Base-by-base conservation (phyloP, 1,140 invertebrate genomes). In the Sycophaga agraensis region DNA sequence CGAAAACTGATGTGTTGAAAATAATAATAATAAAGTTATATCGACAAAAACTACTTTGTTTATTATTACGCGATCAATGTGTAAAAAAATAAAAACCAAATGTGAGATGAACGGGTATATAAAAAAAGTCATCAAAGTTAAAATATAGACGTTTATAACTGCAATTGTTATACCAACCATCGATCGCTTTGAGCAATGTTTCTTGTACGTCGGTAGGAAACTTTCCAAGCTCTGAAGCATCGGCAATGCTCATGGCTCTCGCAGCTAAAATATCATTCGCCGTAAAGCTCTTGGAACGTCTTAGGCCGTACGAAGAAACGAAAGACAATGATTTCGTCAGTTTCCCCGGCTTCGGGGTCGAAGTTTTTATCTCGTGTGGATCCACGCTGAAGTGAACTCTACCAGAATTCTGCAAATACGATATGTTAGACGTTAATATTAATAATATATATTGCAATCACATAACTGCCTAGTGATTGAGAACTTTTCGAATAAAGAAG, bases 241-340 rank as follows among this genome's bases (percentile, higher is more conserved):
- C 88, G 2, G 85, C 82, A 51, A 84, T 78, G 37, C 83, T 86
- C 31, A 86, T 85, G 1, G 88, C 73, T 66, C 81, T 82, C 7
- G 70, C 61, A 4, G 73, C 71, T 35, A 83, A 74, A 55, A 77
- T 73, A 68, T 91, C 89, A 0, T 87, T 84, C 1, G 89, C 86
- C 2, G 88, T 91, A 45, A 92, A 75, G 48, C 90, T 93, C 74
- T 92, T 93, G 8, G 91, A 92, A 21, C 91, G 83, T 76, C 93
- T 91, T 16, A 91, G 69, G n/a, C 83, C 84, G 9, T 84, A 81
- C 2, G 83, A 72, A 1, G 78, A 77, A 11, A 79, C 71, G 46
- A 80, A 81, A 9, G 78, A 79, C 34, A 75, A 66, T 9, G 78
- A 80, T 67, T 81, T 81, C 2, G 69, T 78, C n/a, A 80, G 70